Conservation (phyloP, 2,797 vertebrate species). For the Graptemys geographica region DNA sequence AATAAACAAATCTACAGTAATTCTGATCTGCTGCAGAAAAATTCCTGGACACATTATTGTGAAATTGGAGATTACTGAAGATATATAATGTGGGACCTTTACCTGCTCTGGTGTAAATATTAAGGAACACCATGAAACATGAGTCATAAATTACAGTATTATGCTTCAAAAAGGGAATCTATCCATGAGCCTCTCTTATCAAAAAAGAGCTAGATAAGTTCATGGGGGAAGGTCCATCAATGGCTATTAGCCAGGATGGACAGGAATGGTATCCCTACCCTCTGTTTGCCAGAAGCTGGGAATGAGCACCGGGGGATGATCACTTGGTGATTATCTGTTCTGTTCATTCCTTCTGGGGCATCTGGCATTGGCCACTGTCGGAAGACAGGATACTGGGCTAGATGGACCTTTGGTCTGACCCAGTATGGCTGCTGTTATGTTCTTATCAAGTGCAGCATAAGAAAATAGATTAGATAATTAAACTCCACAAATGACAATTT, state of each 20-base stretch:
- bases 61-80: background rate
- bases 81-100: background rate
- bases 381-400: too few relatives aligned
- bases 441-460: background rate
- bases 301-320: too few relatives aligned
- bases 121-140: background rate
- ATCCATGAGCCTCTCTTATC: background rate
- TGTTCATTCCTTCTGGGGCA: too few relatives aligned
- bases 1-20: background rate
- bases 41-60: background rate
- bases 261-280: too few relatives aligned
- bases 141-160: background rate
- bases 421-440: too few relatives aligned
- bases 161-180: background rate
- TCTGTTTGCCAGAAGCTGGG: too few relatives aligned
- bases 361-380: too few relatives aligned
- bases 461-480: background rate
- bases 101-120: background rate
- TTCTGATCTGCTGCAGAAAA: background rate
- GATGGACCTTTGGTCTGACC: too few relatives aligned
- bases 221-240: too few relatives aligned
- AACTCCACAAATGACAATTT: background rate
- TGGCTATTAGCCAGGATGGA: too few relatives aligned
- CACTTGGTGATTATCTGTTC: too few relatives aligned
- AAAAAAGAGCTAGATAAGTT: too few relatives aligned